These are phyloP conservation scores for Tanypteryx hageni DNA, from an alignment of 2,888 invertebrate genomes.

Conservation along the genomic window DNA sequence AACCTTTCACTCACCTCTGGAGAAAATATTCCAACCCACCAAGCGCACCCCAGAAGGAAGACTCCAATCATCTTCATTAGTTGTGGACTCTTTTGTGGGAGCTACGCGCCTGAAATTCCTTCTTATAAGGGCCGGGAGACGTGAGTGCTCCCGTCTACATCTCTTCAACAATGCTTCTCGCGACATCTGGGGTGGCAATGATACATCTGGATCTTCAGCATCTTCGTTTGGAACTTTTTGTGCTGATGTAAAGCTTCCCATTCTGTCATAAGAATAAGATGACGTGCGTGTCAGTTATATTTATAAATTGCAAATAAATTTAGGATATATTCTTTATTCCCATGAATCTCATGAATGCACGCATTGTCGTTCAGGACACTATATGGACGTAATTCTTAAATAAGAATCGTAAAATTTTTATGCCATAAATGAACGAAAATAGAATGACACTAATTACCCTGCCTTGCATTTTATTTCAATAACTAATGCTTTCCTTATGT, in stretches of 20 bases:
- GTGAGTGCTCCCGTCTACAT: conserved; percentile 77
- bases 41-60: conserved; percentile 72
- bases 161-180: conserved; percentile 77
- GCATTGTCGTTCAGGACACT: neutral
- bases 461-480: neutral
- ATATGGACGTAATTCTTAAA: neutral
- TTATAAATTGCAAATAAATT: neutral
- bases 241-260: conserved; percentile 85
- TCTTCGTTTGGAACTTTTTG: conserved; percentile 82
- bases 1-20: conserved; percentile 73
- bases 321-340: neutral
- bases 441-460: neutral
- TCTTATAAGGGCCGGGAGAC: conserved; percentile 76
- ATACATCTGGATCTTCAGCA: conserved; percentile 79
- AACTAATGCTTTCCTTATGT: neutral
- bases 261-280: conserved; percentile 75
- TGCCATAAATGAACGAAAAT: neutral
- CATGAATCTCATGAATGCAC: neutral
- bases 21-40: conserved; percentile 76
- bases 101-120: conserved; percentile 71
- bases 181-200: conserved; percentile 74
- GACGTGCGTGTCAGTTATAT: neutral
- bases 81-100: conserved; percentile 65
- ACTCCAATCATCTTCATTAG: conserved; percentile 72
- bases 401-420: neutral